A percentile compares a stretch with the other conserved stretches of the same genome.
Evolutionary conservation across 2,113 vertebrate species (phyloP).

Genomic region (Cyrtonyx montezumae): DNA sequence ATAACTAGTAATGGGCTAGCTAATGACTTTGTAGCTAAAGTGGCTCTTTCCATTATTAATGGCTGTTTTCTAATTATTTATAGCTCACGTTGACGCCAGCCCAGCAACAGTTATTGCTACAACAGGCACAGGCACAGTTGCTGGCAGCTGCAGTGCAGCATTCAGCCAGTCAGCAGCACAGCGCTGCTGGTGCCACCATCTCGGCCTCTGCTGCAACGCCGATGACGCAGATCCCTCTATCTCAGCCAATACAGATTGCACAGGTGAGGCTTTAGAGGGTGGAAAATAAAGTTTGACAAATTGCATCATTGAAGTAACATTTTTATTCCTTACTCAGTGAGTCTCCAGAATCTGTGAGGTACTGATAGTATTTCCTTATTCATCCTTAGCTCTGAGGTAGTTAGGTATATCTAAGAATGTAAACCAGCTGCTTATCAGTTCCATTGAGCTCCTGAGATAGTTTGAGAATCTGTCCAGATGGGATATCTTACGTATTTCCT

Average conservation of each 20-base stretch:
- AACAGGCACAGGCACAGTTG: conserved; percentile 98
- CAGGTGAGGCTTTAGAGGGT: conserved; percentile 78
- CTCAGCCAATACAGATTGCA: conserved; percentile 97
- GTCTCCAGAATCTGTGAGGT: not conserved
- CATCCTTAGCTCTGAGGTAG: not conserved
- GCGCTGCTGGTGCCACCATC: conserved; percentile 95
- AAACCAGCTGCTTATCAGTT: not conserved
- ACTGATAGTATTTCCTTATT: not conserved
- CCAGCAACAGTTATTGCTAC: conserved; percentile 95
- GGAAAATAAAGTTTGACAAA: conserved; percentile 25
- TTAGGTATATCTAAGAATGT: not conserved
- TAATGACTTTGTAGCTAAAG: conserved; percentile 56
- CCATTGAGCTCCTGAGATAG: not conserved
- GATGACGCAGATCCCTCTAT: conserved; percentile 96
- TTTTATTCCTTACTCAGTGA: not conserved
- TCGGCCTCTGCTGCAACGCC: conserved; percentile 97
- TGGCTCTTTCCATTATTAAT: conserved; percentile 39
- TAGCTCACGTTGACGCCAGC: conserved; percentile 95
- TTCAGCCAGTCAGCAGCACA: conserved; percentile 95
- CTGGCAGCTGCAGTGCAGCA: conserved; percentile 98
- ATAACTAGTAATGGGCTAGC: conserved; percentile 26
- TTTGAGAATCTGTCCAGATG: not conserved
- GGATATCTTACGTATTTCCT: not conserved
- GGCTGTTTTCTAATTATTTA: conserved; percentile 63
- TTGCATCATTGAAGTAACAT: not conserved